Conservation (phyloP, 2,888 invertebrate species). For the Sylvicola fuscatus region DNA sequence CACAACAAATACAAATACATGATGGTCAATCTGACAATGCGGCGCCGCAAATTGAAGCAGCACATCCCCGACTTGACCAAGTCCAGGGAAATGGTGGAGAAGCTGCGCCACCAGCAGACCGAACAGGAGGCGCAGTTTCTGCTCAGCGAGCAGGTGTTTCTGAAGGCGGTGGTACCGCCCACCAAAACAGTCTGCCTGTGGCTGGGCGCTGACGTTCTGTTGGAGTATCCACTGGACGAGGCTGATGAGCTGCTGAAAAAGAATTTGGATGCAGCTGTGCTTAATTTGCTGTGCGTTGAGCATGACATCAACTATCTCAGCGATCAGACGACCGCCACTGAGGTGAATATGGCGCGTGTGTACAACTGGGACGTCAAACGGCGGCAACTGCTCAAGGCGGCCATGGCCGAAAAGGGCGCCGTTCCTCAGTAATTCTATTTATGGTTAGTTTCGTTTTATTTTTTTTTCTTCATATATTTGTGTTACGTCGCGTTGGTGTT, state of each 20-base stretch:
- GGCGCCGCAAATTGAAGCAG: constrained; percentile 63
- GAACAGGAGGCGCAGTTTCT: constrained; percentile 70
- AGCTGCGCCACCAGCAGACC: constrained; percentile 60
- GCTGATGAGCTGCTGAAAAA: constrained; percentile 66
- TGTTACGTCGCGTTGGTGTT: too few species aligned
- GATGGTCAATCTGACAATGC: constrained; percentile 78
- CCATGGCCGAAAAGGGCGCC: too few species aligned
- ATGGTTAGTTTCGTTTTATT: too few species aligned
- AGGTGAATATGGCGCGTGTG: constrained; percentile 97
- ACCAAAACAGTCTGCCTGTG: constrained; percentile 73
- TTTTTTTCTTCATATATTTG: too few species aligned
- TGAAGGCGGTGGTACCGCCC: constrained; percentile 65
- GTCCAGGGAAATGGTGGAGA: constrained; percentile 79
- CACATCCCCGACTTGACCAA: constrained; percentile 91
- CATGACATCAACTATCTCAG: constrained; percentile 55
- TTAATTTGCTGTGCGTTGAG: constrained; percentile 74
- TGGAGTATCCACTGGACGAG: constrained; percentile 85
- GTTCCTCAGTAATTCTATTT: too few species aligned
- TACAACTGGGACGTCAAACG: constrained; percentile 96
- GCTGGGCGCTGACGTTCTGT: constrained; percentile 89
- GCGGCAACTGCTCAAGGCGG: constrained; percentile 48
- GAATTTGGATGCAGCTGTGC: constrained; percentile 66
- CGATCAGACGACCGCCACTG: constrained; percentile 94
- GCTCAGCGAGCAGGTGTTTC: constrained; percentile 79
- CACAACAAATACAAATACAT: constrained; percentile 95